Evolutionary conservation across 2,888 invertebrate genomes (phyloP).

Genomic region (Liodrosophila aerea): DNA sequence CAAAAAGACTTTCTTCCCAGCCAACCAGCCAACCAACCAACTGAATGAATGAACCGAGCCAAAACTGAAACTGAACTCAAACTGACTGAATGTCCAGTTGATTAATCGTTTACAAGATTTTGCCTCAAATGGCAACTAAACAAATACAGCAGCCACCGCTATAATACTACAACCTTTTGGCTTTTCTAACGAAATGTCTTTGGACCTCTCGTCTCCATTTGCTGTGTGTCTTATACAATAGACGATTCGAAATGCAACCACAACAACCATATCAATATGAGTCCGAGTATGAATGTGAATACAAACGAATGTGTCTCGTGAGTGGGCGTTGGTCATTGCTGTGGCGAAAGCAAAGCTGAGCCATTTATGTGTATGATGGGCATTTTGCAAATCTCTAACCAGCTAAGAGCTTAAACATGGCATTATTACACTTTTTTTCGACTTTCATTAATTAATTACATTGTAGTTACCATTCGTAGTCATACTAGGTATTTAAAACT

Average conservation of each 20-base stretch:
- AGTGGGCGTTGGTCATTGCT: slow-evolving; percentile 16
- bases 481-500: too few relatives aligned
- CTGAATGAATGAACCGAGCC: not conserved
- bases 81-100: slow-evolving; percentile 20
- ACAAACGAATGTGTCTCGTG: too few relatives aligned
- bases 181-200: slow-evolving; percentile 17
- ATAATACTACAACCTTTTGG: slow-evolving; percentile 19
- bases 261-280: too few relatives aligned
- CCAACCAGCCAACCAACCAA: slow-evolving; percentile 23
- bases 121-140: slow-evolving; percentile 34
- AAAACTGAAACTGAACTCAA: slow-evolving; percentile 15
- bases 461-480: too few relatives aligned
- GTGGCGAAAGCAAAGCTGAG: slow-evolving; percentile 27
- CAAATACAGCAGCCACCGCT: slow-evolving; percentile 10
- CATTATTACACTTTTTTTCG: not conserved
- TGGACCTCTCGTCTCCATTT: slow-evolving; percentile 19
- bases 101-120: slow-evolving; percentile 48
- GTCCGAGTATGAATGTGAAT: too few relatives aligned
- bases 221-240: slow-evolving; percentile 24
- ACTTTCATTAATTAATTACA: slow-evolving; percentile 11
- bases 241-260: slow-evolving; percentile 12
- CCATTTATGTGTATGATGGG: slow-evolving; percentile 44
- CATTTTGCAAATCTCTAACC: slow-evolving; percentile 22
- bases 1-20: slow-evolving; percentile 44
- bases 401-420: slow-evolving; percentile 10